phyloP scores from a whole-genome alignment of 2,888 invertebrate genomes.

The Stenichneumon culpator region DNA sequence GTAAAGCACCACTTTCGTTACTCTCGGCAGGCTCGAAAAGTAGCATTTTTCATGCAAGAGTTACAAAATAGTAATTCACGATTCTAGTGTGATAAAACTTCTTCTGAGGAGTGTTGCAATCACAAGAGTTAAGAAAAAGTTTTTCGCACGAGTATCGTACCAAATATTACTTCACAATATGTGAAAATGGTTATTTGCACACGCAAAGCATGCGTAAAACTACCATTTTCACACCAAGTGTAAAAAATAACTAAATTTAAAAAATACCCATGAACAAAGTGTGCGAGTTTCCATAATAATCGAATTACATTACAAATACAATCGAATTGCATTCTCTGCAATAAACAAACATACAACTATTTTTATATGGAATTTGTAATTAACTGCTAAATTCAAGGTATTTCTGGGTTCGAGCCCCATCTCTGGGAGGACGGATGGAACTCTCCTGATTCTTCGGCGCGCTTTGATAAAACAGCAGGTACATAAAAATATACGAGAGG shows the following conservation, averaged over 20 bases:
- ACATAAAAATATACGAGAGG: constrained; percentile 43
- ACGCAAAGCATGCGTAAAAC: no score
- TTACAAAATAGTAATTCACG: no score
- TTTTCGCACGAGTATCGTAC: no score
- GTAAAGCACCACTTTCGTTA: no score
- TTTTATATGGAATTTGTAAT: background rate
- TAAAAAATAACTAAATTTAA: background rate
- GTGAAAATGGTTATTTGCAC: no score
- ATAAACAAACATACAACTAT: background rate
- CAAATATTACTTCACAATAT: no score
- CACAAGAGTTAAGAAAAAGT: no score
- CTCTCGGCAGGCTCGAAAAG: no score
- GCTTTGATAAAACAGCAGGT: constrained; percentile 41
- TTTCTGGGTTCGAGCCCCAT: constrained; percentile 24
- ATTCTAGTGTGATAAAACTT: no score
- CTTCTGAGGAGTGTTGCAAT: no score
- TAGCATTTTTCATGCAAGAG: no score
- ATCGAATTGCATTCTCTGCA: background rate
- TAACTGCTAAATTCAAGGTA: background rate
- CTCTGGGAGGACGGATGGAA: constrained; percentile 22
- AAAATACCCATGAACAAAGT: background rate
- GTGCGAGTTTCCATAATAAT: background rate
- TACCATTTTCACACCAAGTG: background rate
- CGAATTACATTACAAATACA: no score
- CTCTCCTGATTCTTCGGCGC: background rate